A percentile compares a stretch with the other conserved stretches of the same genome.
These are phyloP conservation scores for Elysia chlorotica DNA, from an alignment of 1,140 invertebrate species.

Conservation along the genomic window DNA sequence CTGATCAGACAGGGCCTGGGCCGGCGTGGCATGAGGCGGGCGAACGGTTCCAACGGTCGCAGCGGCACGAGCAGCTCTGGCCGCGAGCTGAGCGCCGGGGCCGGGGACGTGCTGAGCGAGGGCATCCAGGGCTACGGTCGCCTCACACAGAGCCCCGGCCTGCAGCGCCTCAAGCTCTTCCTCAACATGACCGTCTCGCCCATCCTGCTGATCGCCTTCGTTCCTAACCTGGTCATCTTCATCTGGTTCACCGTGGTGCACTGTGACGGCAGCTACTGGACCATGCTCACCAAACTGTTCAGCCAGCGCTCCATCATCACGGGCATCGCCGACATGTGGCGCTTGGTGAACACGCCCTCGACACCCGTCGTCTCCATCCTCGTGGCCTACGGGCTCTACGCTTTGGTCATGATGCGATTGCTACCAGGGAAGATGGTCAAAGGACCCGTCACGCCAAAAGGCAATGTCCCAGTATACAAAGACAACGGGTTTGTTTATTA, in stretches of 20 bases:
- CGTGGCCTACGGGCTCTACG: constrained; percentile 44
- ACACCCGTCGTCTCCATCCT: constrained; percentile 40
- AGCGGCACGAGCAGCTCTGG: not conserved
- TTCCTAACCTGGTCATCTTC: constrained; percentile 50
- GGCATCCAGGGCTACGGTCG: constrained; percentile 26
- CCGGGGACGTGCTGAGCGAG: constrained; percentile 21
- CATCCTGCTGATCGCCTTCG: constrained; percentile 43
- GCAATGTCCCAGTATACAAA: constrained; percentile 64
- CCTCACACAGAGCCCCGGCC: constrained; percentile 20
- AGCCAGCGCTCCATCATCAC: constrained; percentile 27
- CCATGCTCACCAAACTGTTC: constrained; percentile 31
- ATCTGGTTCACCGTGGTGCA: constrained; percentile 52
- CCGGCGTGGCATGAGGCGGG: not conserved
- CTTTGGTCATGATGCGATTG: constrained; percentile 50
- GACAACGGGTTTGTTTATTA: constrained; percentile 68
- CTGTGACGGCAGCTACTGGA: constrained; percentile 49
- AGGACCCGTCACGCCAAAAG: constrained; percentile 65
- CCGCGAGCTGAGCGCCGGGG: not conserved
- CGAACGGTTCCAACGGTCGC: not conserved
- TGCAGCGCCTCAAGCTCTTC: constrained; percentile 28
- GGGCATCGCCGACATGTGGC: constrained; percentile 44
- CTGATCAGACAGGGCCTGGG: not conserved
- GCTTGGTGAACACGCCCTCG: constrained; percentile 35
- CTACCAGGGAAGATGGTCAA: constrained; percentile 62
- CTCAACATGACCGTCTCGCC: constrained; percentile 44